Evolutionary conservation across 1,140 invertebrate species (phyloP).

Genomic region (Drosophila pachea): DNA sequence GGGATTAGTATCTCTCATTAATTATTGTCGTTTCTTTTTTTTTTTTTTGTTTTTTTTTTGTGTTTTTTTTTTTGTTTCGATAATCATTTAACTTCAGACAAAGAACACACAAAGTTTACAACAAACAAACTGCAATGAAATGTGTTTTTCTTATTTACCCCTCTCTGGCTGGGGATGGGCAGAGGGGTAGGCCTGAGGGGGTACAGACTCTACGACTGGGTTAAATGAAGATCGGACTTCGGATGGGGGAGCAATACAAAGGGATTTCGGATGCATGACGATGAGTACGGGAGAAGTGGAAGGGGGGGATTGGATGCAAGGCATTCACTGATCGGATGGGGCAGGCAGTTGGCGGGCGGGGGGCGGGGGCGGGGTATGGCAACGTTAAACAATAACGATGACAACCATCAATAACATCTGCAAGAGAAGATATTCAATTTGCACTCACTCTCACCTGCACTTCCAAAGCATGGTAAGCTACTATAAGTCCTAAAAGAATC

Average conservation of each 20-base stretch:
- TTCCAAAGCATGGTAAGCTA: constrained; percentile 99
- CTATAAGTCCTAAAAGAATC: constrained; percentile 98
- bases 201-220: constrained; percentile 11
- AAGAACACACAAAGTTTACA: constrained; percentile 46
- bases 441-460: constrained; percentile 90
- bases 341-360: not conserved
- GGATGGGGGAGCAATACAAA: not conserved
- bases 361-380: constrained; percentile 51
- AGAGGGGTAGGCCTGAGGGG: not conserved
- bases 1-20: no score
- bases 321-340: no score
- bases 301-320: no score
- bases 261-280: constrained; percentile 17
- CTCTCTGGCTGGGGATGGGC: not conserved
- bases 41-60: constrained; percentile 19
- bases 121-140: constrained; percentile 47
- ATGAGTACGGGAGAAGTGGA: constrained; percentile 7
- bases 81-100: constrained; percentile 27
- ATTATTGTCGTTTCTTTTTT: not conserved
- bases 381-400: constrained; percentile 77
- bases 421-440: constrained; percentile 75
- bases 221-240: not conserved
- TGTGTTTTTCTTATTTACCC: not conserved
- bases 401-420: constrained; percentile 76
- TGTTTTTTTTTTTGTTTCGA: constrained; percentile 17